phyloP scores from a whole-genome alignment of 1,140 invertebrate genomes.

The Dendrolimus kikuchii region DNA sequence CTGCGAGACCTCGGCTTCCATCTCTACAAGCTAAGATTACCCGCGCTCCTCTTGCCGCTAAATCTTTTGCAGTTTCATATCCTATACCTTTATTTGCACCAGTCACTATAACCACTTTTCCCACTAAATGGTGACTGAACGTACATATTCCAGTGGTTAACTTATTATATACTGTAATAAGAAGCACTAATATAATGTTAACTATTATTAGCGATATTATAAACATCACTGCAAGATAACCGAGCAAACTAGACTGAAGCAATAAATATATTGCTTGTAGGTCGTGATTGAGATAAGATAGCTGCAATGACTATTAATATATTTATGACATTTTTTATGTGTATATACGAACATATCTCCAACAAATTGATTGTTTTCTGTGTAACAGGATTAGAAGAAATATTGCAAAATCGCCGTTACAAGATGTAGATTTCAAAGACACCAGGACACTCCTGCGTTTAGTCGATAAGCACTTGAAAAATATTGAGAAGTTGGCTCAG shows the following conservation, averaged over 20 bases:
- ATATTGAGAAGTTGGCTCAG: conserved; percentile 27
- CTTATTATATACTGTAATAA: conserved; percentile 9
- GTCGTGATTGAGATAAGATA: too few species aligned
- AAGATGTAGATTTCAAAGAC: conserved; percentile 22
- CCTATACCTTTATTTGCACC: conserved; percentile 22
- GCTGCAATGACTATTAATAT: too few species aligned
- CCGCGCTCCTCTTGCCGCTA: conserved; percentile 75
- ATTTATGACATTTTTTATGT: too few species aligned
- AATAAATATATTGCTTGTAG: too few species aligned
- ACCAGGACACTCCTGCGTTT: conserved; percentile 13
- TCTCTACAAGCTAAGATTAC: conserved; percentile 89
- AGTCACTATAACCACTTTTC: conserved; percentile 21
- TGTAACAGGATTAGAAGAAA: conserved; percentile 5
- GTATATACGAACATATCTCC: too few species aligned
- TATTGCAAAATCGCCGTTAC: conserved; percentile 19
- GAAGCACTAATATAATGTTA: background rate
- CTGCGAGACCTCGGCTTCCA: conserved; percentile 54
- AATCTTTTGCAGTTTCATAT: conserved; percentile 18
- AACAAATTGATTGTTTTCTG: background rate
- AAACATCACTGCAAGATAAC: too few species aligned
- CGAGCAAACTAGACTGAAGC: too few species aligned
- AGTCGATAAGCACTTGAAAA: conserved; percentile 28
- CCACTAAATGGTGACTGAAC: conserved; percentile 7
- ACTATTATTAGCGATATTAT: conserved; percentile 6
- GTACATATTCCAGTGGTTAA: background rate